Evolutionary conservation across 1,140 invertebrate species (phyloP), one percentile per base, ranked within the genome.

Genomic region (Limonius californicus): DNA sequence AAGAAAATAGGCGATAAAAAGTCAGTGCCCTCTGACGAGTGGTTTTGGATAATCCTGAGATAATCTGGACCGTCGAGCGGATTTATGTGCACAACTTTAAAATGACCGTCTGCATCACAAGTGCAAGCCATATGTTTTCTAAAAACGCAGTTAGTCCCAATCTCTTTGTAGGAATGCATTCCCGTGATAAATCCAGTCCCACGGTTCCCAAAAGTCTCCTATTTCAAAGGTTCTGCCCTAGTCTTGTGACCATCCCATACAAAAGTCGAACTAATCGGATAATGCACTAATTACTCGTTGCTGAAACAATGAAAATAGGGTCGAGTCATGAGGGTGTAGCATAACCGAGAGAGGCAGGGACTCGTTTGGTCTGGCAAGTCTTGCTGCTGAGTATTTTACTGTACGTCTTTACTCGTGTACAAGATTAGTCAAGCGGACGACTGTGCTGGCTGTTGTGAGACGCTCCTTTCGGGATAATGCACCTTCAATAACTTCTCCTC

Each of bases 51-150:
- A 43, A 43, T 14, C n/a, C 4, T n/a, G 23, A 27, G 9, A 27
- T 27, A 9, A 27, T 27, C 35, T 2, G n/a, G 7, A 12, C 2
- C 2, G 35, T 39, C 35, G 35, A 14, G n/a, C 8, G 11, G 35
- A 39, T 39, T 39, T 39, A 39, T 39, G 11, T 39, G 2, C 11
- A 2, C 35, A 39, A 12, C 8, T 12, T 4, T 39, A 39, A 39
- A 39, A 39, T 39, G 35, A 39, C 35, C 45, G 45, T 50, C 45
- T 50, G 45, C 45, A 50, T 64, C 54, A 57, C 65, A 67, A 64
- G 62, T 67, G 65, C 60, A 64, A 18, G 55, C 56, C 65, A 66
- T 56, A 66, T 66, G 65, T 66, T 66, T 57, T 63, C 30, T 42
- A 54, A 61, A 55, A 39, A 39, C 35, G 35, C n/a, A 39, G 2